Percentiles rank a stretch among this genome's conserved stretches.
These are phyloP conservation scores for Rotaria sp. DNA, from an alignment of 2,888 invertebrate species.

Conservation along the genomic window DNA sequence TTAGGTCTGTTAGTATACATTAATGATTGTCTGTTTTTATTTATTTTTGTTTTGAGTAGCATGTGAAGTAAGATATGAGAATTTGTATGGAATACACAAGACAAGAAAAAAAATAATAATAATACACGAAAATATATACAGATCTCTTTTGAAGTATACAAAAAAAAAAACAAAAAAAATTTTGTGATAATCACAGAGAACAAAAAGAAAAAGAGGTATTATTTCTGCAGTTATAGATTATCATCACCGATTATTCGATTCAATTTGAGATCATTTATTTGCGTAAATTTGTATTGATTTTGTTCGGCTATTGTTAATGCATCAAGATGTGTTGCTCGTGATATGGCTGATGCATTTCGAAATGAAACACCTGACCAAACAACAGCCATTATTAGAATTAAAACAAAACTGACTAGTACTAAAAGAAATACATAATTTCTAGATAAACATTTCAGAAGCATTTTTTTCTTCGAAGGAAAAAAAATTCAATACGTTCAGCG, in stretches of 20 bases:
- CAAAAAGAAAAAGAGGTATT: background rate
- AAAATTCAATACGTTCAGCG: no score
- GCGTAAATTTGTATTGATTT: constrained; percentile 4
- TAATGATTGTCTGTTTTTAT: background rate
- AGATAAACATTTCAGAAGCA: no score
- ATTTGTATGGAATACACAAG: background rate
- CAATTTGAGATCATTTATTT: background rate
- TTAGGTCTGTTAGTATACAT: background rate
- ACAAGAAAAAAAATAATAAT: background rate
- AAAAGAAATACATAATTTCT: no score
- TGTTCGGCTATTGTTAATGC: background rate
- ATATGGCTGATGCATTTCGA: background rate
- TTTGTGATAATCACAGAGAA: constrained; percentile 9
- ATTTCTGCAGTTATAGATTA: background rate
- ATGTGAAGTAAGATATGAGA: background rate
- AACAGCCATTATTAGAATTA: background rate
- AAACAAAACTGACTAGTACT: constrained; percentile 11
- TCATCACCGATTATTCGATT: background rate
- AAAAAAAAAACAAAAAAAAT: background rate
- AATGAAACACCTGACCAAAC: background rate
- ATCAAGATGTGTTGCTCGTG: background rate
- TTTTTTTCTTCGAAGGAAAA: no score
- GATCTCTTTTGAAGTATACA: constrained; percentile 5
- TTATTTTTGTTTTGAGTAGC: background rate
- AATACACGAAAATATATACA: constrained; percentile 4